Evolutionary conservation across 2,113 vertebrate species (phyloP).

Genomic region (Anhinga rufa): DNA sequence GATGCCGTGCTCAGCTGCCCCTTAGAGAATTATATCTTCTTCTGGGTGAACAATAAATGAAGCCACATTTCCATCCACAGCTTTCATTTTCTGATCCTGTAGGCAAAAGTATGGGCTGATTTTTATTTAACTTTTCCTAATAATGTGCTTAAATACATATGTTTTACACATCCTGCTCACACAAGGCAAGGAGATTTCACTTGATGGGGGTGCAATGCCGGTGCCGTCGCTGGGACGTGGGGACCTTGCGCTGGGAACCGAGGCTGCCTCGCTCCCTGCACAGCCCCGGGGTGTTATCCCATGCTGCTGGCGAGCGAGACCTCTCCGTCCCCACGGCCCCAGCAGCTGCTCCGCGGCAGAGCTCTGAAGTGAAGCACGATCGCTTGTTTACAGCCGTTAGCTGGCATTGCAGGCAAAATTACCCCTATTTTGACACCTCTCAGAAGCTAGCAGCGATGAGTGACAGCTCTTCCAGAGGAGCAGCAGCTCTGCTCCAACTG

Average conservation of each 20-base stretch:
- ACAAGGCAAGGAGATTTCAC: not conserved
- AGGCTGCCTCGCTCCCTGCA: not conserved
- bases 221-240: not conserved
- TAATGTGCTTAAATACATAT: rapidly evolving
- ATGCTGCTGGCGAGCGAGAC: not conserved
- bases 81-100: not conserved
- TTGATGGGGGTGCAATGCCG: rapidly evolving
- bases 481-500: not conserved
- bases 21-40: not conserved
- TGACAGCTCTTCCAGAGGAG: not conserved
- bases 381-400: not conserved
- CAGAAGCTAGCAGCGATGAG: not conserved
- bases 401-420: not conserved
- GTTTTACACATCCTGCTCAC: not conserved
- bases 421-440: slow-evolving; percentile 37
- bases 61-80: not conserved
- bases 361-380: not conserved
- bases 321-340: not conserved
- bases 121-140: not conserved
- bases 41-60: not conserved
- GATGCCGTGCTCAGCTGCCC: not conserved
- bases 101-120: rapidly evolving
- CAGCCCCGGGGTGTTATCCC: not conserved
- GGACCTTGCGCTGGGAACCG: rapidly evolving
- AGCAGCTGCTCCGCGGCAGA: not conserved